phyloP scores from a whole-genome alignment of 2,888 invertebrate genomes.

The Agrotis clavis region DNA sequence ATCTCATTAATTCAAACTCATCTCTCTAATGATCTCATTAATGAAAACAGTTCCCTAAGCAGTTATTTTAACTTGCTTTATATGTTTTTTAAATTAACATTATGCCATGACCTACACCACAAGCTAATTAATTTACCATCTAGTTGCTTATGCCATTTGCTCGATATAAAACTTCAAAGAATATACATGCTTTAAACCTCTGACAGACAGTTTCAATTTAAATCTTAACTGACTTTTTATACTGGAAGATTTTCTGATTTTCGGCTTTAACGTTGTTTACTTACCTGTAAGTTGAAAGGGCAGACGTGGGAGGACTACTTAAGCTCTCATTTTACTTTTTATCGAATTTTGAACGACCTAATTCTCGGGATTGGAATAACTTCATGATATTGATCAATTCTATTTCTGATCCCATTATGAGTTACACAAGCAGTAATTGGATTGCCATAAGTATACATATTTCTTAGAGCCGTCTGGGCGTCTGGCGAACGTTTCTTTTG shows the following conservation, averaged over 20 bases:
- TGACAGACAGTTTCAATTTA: too few species aligned
- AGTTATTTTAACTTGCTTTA: too few species aligned
- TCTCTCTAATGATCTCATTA: too few species aligned
- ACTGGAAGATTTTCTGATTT: background rate
- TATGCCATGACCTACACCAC: too few species aligned
- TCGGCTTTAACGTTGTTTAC: background rate
- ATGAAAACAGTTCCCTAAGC: too few species aligned
- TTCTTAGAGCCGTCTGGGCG: constrained; percentile 1
- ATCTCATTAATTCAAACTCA: too few species aligned
- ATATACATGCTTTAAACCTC: too few species aligned
- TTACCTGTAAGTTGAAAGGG: background rate
- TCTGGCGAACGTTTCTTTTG: background rate
- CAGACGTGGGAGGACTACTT: constrained; percentile 8
- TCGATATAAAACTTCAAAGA: too few species aligned
- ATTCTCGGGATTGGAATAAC: constrained; percentile 13
- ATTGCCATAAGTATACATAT: constrained; percentile 21
- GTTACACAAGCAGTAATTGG: constrained; percentile 32
- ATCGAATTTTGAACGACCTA: constrained; percentile 1
- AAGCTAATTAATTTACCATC: too few species aligned
- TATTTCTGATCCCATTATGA: constrained; percentile 36
- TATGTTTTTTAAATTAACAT: too few species aligned
- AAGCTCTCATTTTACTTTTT: background rate
- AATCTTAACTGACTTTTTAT: too few species aligned
- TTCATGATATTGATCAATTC: constrained; percentile 34
- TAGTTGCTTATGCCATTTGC: too few species aligned